Conservation (phyloP, 1,140 invertebrate species). For the Polypedilum pembai region DNA sequence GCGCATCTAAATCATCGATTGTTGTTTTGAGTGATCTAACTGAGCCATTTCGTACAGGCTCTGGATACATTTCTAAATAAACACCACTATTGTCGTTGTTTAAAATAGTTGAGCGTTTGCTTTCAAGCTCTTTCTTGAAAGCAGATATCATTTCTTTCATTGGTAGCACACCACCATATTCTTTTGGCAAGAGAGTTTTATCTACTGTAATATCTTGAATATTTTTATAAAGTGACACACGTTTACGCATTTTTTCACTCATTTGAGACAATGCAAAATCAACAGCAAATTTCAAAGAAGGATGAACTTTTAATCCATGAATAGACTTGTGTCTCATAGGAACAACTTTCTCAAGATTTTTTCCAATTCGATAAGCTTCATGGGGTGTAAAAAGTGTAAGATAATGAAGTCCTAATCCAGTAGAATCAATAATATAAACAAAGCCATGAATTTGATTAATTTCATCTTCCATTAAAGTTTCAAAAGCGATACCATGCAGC, state of each 20-base stretch:
- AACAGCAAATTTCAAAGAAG: slow-evolving; percentile 67
- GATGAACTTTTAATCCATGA: slow-evolving; percentile 67
- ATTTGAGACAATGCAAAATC: slow-evolving; percentile 74
- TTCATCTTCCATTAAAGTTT: slow-evolving; percentile 74
- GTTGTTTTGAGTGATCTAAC: slow-evolving; percentile 54
- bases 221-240: slow-evolving; percentile 58
- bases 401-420: slow-evolving; percentile 64
- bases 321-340: slow-evolving; percentile 80
- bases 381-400: slow-evolving; percentile 67
- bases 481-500: slow-evolving; percentile 68
- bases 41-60: slow-evolving; percentile 60
- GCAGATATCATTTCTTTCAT: slow-evolving; percentile 74
- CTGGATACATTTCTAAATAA: slow-evolving; percentile 54
- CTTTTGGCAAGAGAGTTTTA: slow-evolving; percentile 61
- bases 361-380: slow-evolving; percentile 67
- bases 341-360: slow-evolving; percentile 67
- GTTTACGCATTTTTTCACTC: slow-evolving; percentile 70
- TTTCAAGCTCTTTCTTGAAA: slow-evolving; percentile 58
- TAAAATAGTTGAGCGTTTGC: slow-evolving; percentile 49
- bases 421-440: slow-evolving; percentile 66
- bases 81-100: slow-evolving; percentile 57
- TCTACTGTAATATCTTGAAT: slow-evolving; percentile 42
- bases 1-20: slow-evolving; percentile 33
- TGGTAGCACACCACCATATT: slow-evolving; percentile 71
- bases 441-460: slow-evolving; percentile 65